Percentiles rank a stretch among this genome's conserved stretches.
These are phyloP conservation scores for Sporophila hypoxantha DNA, from an alignment of 2,113 vertebrate species.

Conservation along the genomic window DNA sequence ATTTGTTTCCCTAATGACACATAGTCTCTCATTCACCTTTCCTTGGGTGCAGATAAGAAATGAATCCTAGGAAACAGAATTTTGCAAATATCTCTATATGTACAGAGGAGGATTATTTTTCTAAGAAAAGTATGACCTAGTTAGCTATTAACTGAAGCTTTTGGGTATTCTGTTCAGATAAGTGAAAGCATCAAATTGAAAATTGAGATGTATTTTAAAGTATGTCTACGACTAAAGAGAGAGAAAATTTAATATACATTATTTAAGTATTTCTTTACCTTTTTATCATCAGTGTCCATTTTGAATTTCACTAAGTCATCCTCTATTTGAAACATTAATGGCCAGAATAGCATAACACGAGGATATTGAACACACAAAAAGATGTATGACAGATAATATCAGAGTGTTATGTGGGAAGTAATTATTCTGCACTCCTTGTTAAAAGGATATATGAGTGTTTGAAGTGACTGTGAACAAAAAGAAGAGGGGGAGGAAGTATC, in stretches of 20 bases:
- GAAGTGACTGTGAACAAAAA: background rate
- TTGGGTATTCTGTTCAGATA: background rate
- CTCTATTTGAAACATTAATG: background rate
- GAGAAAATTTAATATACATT: background rate
- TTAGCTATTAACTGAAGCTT: background rate
- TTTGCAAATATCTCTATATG: background rate
- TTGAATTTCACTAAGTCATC: background rate
- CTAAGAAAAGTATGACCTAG: background rate
- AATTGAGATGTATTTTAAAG: background rate
- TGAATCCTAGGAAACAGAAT: background rate
- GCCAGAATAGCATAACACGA: background rate
- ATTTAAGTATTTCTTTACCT: background rate
- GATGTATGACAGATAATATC: background rate
- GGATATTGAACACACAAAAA: background rate
- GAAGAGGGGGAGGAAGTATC: background rate
- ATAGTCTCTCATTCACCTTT: background rate
- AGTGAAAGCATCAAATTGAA: background rate
- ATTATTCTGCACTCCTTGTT: background rate
- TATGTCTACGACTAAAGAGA: background rate
- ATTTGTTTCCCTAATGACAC: background rate
- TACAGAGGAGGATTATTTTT: background rate
- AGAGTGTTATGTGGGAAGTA: background rate
- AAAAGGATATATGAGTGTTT: background rate
- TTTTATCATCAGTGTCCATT: background rate
- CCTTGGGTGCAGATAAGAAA: background rate